Conservation (phyloP, 2,113 vertebrate genomes). For the Ovis canadensis region DNA sequence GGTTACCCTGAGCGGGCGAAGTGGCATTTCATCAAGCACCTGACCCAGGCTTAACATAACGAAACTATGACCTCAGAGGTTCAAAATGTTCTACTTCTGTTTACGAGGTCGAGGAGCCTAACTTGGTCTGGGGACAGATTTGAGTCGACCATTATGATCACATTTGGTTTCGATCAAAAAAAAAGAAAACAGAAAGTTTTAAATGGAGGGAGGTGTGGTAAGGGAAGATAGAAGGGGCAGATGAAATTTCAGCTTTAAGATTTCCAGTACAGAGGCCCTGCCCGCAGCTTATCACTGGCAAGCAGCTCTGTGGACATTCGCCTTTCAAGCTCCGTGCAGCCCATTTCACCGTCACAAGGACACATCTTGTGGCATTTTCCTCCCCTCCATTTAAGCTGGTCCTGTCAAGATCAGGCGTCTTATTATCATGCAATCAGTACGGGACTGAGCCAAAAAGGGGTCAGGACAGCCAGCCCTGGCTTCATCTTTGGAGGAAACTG, state of each 20-base stretch:
- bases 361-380: not conserved
- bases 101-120: not conserved
- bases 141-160: not conserved
- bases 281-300: not conserved
- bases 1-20: not conserved
- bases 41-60: not conserved
- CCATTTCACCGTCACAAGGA: not conserved
- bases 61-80: constrained; percentile 6
- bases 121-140: not conserved
- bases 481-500: too few species aligned
- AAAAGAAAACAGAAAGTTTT: not conserved
- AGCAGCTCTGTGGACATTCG: not conserved
- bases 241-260: constrained; percentile 2
- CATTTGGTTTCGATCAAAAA: not conserved
- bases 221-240: not conserved
- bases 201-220: not conserved
- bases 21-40: not conserved
- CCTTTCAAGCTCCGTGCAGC: not conserved
- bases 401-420: not conserved
- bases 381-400: not conserved
- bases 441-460: not conserved
- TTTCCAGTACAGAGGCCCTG: constrained; percentile 51
- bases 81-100: constrained; percentile 11
- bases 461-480: not conserved
- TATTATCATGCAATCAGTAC: accelerated